Evolutionary conservation across 2,113 vertebrate species (phyloP).

Genomic region (Dicrurus megarhynchus): DNA sequence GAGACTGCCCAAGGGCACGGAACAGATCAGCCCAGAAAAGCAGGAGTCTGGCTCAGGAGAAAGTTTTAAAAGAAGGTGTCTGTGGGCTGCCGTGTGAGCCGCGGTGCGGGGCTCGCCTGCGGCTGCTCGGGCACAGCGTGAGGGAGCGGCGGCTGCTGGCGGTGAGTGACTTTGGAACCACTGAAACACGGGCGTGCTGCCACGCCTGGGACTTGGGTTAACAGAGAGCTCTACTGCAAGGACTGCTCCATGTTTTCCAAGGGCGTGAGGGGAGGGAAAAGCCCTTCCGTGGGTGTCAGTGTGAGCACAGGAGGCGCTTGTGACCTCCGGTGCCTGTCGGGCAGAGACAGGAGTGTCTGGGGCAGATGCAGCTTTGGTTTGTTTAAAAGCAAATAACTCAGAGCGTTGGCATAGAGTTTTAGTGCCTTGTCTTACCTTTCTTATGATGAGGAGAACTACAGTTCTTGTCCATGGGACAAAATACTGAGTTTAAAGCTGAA

Average conservation of each 20-base stretch:
- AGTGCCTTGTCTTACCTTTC: background rate
- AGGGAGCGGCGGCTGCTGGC: background rate
- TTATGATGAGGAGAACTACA: background rate
- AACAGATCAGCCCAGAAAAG: fast-evolving
- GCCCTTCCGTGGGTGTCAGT: fast-evolving
- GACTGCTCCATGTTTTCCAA: fast-evolving
- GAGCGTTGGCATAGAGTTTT: background rate
- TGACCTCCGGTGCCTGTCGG: background rate
- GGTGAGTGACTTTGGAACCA: background rate
- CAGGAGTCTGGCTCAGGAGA: background rate
- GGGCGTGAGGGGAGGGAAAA: fast-evolving
- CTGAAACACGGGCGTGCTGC: background rate
- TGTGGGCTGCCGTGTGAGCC: fast-evolving
- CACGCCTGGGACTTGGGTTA: background rate
- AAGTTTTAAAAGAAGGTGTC: no score
- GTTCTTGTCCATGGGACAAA: fast-evolving
- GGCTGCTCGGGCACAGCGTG: fast-evolving
- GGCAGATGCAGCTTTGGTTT: background rate
- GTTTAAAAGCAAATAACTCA: background rate
- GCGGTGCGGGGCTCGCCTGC: fast-evolving
- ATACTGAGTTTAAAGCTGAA: background rate
- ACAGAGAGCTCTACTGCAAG: background rate
- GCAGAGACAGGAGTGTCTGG: background rate
- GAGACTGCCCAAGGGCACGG: fast-evolving
- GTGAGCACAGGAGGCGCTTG: fast-evolving